Base-by-base conservation (phyloP, 2,113 vertebrate genomes). In the Lota lota region DNA sequence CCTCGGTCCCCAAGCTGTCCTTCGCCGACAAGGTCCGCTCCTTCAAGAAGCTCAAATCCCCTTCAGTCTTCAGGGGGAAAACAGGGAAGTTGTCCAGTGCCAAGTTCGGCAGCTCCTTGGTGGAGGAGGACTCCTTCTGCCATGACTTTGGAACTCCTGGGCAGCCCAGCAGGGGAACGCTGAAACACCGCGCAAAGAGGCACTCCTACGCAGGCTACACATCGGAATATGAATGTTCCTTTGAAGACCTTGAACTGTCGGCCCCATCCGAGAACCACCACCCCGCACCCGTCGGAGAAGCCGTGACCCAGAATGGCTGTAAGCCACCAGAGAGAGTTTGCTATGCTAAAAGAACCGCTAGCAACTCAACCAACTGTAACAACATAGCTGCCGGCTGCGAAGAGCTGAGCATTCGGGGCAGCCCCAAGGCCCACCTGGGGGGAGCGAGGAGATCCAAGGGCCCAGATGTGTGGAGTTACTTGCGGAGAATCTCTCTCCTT, bases 161-260 rank as follows among this genome's bases (percentile, higher is more conserved):
- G 77, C 84, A 88, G 73, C 59, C 79, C 53, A 82, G 77, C 61
- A 88, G 82, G 73, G 75, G 85, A 73, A 76, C 47, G 64, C 93
- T 90, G 0, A 76, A 81, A 62, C 82, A 91, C 60, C 91, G 92
- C 64, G 88, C 86, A 21, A 95, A 94, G 73, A 90, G 93, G 47
- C 95, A 97, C 82, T 98, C 95, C 0, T 97, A 95, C 6, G 94
- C 93, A 0, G 95, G 94, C 18, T 91, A 93, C 82, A 87, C 90
- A 0, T 90, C 91, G 15, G 92, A 94, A 6, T 88, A 95, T 79
- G 93, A 97, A 75, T 93, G 93, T 61, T 95, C 94, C 0, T 93
- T 95, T 51, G 93, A 94, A 83, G 92, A 94, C 61, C 84, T 93
- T 3, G 93, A 95, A 78, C 81, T 93, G 70, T 75, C 91, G 15